Percentiles rank a stretch among this genome's conserved stretches.
phyloP scores from a whole-genome alignment of 1,140 invertebrate species.

The Elysia chlorotica region DNA sequence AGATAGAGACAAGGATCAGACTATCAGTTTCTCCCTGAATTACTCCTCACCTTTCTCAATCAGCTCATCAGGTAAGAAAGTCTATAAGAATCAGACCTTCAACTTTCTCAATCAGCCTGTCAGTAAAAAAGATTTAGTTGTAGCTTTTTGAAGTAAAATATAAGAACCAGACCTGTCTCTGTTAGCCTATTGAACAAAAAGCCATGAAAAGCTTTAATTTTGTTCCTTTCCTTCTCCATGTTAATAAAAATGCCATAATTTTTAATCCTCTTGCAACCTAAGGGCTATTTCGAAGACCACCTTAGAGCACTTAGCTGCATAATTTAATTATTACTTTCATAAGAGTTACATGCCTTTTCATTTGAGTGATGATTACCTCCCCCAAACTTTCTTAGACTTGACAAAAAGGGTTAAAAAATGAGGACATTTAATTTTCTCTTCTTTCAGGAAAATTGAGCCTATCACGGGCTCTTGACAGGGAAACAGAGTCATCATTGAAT shows the following conservation, averaged over 20 bases:
- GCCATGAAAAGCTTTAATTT: too few species aligned
- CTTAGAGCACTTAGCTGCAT: background rate
- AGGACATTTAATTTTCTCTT: background rate
- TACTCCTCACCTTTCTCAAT: constrained; percentile 26
- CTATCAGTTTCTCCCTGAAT: constrained; percentile 27
- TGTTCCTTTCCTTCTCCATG: too few species aligned
- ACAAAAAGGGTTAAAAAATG: background rate
- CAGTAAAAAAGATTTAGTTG: too few species aligned
- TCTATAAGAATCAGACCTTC: too few species aligned
- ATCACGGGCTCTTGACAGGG: constrained; percentile 35
- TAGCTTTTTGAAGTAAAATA: too few species aligned
- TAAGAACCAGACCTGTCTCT: too few species aligned
- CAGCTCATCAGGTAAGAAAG: constrained; percentile 30
- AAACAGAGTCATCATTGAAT: constrained; percentile 18
- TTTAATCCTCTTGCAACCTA: too few species aligned
- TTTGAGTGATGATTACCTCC: too few species aligned
- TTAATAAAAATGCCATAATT: too few species aligned
- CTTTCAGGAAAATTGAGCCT: constrained; percentile 34
- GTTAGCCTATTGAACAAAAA: too few species aligned
- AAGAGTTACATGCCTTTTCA: background rate
- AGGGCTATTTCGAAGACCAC: background rate
- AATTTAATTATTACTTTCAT: background rate
- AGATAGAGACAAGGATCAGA: constrained; percentile 39
- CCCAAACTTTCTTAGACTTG: background rate
- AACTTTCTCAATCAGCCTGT: too few species aligned